Conservation (phyloP, 2,113 vertebrate species). For the Myodes glareolus region DNA sequence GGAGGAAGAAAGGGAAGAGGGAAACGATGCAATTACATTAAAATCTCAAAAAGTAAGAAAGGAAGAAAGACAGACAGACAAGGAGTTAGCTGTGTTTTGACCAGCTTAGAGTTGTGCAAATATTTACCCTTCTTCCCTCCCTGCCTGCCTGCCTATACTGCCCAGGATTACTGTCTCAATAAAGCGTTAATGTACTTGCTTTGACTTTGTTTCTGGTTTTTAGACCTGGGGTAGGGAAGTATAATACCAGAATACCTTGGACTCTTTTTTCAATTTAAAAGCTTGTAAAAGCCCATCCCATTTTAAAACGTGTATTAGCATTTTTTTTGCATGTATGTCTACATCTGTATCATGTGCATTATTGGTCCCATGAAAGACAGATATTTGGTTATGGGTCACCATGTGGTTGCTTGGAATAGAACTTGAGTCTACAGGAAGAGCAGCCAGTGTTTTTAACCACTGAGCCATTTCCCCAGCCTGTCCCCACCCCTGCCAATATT, state of each 20-base stretch:
- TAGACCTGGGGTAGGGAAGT: background rate
- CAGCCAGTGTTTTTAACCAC: background rate
- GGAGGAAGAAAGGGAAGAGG: background rate
- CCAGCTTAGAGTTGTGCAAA: too few species aligned
- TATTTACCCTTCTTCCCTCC: background rate
- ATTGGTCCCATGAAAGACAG: background rate
- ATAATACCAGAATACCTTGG: background rate
- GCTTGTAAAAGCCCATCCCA: background rate
- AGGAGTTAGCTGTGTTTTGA: background rate
- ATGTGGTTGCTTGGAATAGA: background rate
- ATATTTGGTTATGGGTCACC: background rate
- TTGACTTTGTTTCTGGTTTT: background rate
- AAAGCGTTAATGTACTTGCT: rapidly evolving
- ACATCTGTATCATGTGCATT: background rate
- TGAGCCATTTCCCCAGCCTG: background rate
- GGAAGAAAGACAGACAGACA: background rate
- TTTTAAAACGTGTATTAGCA: background rate
- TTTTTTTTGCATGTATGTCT: too few species aligned
- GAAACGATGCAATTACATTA: background rate
- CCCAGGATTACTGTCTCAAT: background rate
- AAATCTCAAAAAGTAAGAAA: too few species aligned
- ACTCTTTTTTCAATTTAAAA: background rate
- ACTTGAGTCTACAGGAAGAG: background rate
- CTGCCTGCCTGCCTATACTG: too few species aligned
- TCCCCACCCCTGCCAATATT: background rate